Conservation (phyloP, 2,888 invertebrate species). For the Dasypolia templi region DNA sequence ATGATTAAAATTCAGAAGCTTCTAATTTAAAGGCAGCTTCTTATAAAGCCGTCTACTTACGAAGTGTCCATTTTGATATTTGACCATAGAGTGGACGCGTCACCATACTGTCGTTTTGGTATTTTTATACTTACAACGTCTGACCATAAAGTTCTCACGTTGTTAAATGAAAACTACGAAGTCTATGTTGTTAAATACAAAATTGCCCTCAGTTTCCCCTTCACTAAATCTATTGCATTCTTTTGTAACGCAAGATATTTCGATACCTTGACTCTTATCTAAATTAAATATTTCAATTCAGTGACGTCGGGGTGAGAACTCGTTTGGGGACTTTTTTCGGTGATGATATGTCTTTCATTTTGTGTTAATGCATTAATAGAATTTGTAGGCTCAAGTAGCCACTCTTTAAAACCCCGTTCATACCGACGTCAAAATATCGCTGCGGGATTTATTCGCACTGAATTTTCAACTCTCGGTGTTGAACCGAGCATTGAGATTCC, state of each 20-base stretch:
- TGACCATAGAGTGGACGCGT: too few relatives aligned
- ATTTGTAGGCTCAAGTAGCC: background rate
- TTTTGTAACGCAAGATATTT: constrained; percentile 37
- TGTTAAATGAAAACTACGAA: too few relatives aligned
- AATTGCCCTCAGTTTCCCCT: constrained; percentile 37
- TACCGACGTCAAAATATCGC: too few relatives aligned
- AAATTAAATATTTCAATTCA: constrained; percentile 41
- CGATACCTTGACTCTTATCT: constrained; percentile 11
- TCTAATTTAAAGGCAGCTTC: background rate
- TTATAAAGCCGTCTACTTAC: too few relatives aligned
- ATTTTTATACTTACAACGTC: too few relatives aligned
- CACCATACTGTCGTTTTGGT: too few relatives aligned
- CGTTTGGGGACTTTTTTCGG: constrained; percentile 18
- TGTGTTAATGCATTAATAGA: background rate
- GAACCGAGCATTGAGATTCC: too few relatives aligned
- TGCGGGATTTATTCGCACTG: too few relatives aligned
- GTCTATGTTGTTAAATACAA: too few relatives aligned
- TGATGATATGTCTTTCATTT: background rate
- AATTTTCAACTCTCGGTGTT: too few relatives aligned
- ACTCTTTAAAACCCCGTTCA: too few relatives aligned
- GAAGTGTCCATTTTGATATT: too few relatives aligned
- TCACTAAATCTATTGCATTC: constrained; percentile 54
- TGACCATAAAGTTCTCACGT: background rate
- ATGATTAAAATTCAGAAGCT: background rate
- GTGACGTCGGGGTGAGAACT: background rate